These are phyloP conservation scores for Zelleria hepariella DNA, from an alignment of 2,888 invertebrate species.

Conservation along the genomic window DNA sequence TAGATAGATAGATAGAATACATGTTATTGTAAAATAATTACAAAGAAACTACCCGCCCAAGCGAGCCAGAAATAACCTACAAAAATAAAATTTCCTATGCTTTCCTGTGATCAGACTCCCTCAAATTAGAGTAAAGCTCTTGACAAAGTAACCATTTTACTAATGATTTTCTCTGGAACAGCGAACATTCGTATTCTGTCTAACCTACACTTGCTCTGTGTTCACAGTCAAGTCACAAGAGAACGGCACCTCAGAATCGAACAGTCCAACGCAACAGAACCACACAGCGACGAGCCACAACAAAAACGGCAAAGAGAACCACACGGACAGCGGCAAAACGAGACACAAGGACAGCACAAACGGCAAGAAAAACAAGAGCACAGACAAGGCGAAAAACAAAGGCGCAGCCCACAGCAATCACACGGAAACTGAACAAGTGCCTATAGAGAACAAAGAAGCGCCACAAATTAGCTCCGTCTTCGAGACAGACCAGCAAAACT, in stretches of 20 bases:
- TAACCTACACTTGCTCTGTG: not conserved
- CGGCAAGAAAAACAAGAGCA: slow-evolving; percentile 58
- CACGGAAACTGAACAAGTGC: slow-evolving; percentile 33
- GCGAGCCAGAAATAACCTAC: not conserved
- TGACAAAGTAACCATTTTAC: too few species aligned
- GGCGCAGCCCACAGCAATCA: slow-evolving; percentile 32
- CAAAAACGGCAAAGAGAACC: slow-evolving; percentile 52
- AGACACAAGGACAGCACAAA: slow-evolving; percentile 42
- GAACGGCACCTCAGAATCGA: slow-evolving; percentile 66
- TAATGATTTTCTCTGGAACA: not conserved
- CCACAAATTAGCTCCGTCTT: slow-evolving; percentile 35
- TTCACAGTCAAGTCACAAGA: slow-evolving; percentile 64
- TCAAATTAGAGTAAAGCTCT: too few species aligned
- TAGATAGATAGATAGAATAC: too few species aligned
- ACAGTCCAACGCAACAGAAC: slow-evolving; percentile 52
- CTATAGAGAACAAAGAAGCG: slow-evolving; percentile 16
- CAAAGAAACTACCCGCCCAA: too few species aligned
- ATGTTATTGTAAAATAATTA: not conserved
- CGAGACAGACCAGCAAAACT: slow-evolving; percentile 44
- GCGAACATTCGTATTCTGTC: not conserved
- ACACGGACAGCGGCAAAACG: slow-evolving; percentile 44
- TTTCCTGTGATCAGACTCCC: too few species aligned
- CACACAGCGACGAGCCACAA: slow-evolving; percentile 22
- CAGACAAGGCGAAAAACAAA: slow-evolving; percentile 59
- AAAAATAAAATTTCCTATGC: too few species aligned